A percentile compares a stretch with the other conserved stretches of the same genome.
Evolutionary conservation across 2,797 vertebrate genomes (phyloP).

Genomic region (Picus viridis): DNA sequence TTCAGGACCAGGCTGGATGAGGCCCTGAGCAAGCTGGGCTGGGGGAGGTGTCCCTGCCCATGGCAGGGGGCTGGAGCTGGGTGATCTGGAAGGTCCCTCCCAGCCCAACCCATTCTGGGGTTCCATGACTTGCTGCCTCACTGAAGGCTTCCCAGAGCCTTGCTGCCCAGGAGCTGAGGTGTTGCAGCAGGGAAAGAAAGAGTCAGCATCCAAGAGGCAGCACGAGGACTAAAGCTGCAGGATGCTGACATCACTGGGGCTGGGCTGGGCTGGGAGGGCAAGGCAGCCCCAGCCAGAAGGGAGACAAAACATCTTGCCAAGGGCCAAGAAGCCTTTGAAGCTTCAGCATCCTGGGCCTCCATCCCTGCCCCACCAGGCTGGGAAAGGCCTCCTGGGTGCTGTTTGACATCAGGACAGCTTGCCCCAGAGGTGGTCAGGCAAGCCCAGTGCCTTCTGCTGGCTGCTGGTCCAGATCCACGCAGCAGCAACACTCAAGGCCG

Average conservation of each 20-base stretch:
- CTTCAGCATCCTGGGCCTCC: not conserved
- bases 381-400: not conserved
- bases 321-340: not conserved
- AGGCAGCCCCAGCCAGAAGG: not conserved
- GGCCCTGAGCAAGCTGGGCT: too few relatives aligned
- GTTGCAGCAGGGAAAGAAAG: not conserved
- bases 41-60: too few relatives aligned
- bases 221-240: not conserved
- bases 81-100: too few relatives aligned
- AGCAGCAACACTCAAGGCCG: rapidly evolving
- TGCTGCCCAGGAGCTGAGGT: not conserved
- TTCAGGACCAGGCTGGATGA: too few relatives aligned
- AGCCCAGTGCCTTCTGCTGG: not conserved
- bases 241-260: not conserved
- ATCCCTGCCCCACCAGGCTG: not conserved
- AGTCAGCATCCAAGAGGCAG: not conserved
- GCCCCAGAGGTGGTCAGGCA: not conserved
- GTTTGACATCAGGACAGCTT: not conserved
- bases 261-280: not conserved
- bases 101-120: too few relatives aligned
- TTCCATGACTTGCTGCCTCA: not conserved
- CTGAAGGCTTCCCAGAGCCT: not conserved
- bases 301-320: not conserved
- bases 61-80: too few relatives aligned
- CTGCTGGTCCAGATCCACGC: not conserved